Conservation (phyloP, 2,888 invertebrate species). For the Brachypalpus laphriformis region DNA sequence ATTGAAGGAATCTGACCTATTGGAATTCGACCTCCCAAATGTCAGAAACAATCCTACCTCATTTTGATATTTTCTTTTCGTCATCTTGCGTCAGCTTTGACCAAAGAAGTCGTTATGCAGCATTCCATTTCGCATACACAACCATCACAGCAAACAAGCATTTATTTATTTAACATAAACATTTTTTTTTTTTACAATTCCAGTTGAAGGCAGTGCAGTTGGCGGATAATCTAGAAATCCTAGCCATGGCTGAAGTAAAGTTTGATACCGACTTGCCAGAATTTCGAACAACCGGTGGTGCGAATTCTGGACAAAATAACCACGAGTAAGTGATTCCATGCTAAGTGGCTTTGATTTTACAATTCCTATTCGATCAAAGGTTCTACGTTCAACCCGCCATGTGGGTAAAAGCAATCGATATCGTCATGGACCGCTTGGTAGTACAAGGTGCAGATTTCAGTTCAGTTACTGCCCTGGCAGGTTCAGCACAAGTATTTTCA, state of each 20-base stretch:
- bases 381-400: slow-evolving; percentile 93
- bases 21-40: too few relatives aligned
- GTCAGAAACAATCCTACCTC: too few relatives aligned
- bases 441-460: slow-evolving; percentile 92
- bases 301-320: slow-evolving; percentile 83
- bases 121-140: too few relatives aligned
- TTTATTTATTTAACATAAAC: too few relatives aligned
- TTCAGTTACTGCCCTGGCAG: slow-evolving; percentile 92
- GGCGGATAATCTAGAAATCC: slow-evolving; percentile 87
- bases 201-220: slow-evolving; percentile 96
- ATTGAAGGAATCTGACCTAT: too few relatives aligned
- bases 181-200: too few relatives aligned
- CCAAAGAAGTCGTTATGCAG: too few relatives aligned
- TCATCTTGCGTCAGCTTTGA: too few relatives aligned
- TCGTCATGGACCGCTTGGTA: slow-evolving; percentile 92
- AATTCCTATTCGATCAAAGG: slow-evolving; percentile 80
- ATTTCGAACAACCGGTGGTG: slow-evolving; percentile 87
- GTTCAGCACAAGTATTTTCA: slow-evolving; percentile 92
- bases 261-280: slow-evolving; percentile 97
- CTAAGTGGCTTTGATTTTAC: background rate
- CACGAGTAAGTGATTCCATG: slow-evolving; percentile 78
- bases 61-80: too few relatives aligned
- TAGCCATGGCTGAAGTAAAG: slow-evolving; percentile 92
- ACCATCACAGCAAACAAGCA: too few relatives aligned
- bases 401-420: slow-evolving; percentile 98